Percentiles rank a stretch among this genome's conserved stretches.
Evolutionary conservation across 2,888 invertebrate species (phyloP).

Genomic region (Drosophila prolongata): DNA sequence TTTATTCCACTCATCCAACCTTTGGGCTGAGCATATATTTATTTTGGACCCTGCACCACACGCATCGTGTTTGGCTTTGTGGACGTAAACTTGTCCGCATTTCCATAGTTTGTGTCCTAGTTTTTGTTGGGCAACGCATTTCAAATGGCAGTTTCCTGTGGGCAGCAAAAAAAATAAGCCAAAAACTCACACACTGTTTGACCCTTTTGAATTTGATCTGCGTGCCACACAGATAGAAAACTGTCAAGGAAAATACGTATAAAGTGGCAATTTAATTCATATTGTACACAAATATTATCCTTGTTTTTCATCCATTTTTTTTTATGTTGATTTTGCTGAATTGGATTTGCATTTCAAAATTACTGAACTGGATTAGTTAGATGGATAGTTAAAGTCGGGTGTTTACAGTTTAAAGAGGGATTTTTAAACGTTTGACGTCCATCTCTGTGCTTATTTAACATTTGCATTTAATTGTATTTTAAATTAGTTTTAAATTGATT

Average conservation of each 20-base stretch:
- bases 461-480: no score
- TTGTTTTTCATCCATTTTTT: conserved; percentile 13
- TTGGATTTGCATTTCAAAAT: conserved; percentile 5
- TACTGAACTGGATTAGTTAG: conserved; percentile 3
- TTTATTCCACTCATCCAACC: conserved; percentile 5
- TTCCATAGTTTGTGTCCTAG: conserved; percentile 49
- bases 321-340: conserved; percentile 4
- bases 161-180: not conserved
- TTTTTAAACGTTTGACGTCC: not conserved
- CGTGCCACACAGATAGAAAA: not conserved
- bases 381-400: not conserved
- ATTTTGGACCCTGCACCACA: conserved; percentile 25
- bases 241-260: not conserved
- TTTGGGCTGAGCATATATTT: conserved; percentile 48
- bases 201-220: conserved; percentile 11
- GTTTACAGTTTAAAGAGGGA: not conserved
- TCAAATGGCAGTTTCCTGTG: conserved; percentile 19
- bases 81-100: conserved; percentile 34
- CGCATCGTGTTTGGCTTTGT: conserved; percentile 22
- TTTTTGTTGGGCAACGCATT: conserved; percentile 30
- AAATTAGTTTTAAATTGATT: not conserved
- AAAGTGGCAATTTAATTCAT: conserved; percentile 20
- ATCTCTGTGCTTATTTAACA: no score
- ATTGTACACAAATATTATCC: conserved; percentile 16
- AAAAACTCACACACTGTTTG: not conserved